A percentile compares a stretch with the other conserved stretches of the same genome.
phyloP scores from a whole-genome alignment of 1,140 invertebrate genomes.

The Planococcus citri region DNA sequence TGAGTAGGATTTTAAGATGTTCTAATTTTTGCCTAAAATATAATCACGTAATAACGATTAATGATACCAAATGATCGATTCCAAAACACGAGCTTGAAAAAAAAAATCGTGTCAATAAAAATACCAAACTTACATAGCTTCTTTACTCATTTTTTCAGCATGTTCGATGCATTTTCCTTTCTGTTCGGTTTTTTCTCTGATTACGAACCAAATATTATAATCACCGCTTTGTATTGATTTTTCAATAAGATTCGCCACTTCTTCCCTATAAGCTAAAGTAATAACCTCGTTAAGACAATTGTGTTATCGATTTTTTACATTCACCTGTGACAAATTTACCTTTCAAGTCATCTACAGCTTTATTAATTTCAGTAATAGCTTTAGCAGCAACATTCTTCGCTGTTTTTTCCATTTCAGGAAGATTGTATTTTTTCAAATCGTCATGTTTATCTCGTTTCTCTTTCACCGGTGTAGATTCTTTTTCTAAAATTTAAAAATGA shows the following conservation, averaged over 20 bases:
- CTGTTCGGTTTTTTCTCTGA: slow-evolving; percentile 7
- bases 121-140: background rate
- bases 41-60: too few species aligned
- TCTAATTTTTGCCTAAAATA: background rate
- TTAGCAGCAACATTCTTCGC: background rate
- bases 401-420: background rate
- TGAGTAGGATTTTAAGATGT: background rate
- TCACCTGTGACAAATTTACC: background rate
- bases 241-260: background rate
- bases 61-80: too few species aligned
- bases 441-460: background rate
- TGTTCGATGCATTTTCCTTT: background rate
- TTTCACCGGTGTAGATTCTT: background rate
- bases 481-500: too few species aligned
- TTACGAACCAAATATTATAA: background rate
- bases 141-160: background rate
- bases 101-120: too few species aligned
- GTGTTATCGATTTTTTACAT: too few species aligned
- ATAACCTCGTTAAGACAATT: background rate
- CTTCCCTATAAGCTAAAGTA: background rate
- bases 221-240: background rate
- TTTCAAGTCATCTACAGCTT: slow-evolving; percentile 1
- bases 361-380: background rate
- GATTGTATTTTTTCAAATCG: background rate
- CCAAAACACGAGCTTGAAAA: too few species aligned